Conservation (phyloP, 2,113 vertebrate species). For the Semicossyphus pulcher region DNA sequence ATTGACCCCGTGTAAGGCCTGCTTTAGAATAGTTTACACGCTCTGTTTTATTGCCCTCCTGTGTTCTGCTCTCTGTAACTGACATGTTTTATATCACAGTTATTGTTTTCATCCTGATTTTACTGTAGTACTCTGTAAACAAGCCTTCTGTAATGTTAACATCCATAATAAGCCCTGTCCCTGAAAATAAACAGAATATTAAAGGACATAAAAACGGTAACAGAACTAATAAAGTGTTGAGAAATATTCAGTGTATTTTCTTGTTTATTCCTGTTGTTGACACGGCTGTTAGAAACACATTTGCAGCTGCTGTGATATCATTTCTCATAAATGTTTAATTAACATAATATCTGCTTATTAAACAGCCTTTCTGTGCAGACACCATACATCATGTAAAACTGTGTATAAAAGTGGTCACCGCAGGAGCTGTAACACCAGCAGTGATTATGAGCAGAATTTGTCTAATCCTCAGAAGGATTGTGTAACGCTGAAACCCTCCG, state of each 20-base stretch:
- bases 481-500: background rate
- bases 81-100: no score
- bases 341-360: background rate
- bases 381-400: background rate
- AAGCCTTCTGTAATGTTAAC: no score
- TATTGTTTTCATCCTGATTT: no score
- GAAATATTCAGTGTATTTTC: background rate
- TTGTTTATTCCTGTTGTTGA: background rate
- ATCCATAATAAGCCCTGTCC: no score
- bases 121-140: no score
- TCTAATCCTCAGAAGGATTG: background rate
- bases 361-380: background rate
- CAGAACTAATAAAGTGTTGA: background rate
- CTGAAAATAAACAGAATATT: no score
- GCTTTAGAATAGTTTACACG: no score
- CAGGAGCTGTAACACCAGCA: background rate
- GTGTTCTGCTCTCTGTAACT: no score
- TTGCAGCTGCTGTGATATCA: background rate
- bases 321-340: background rate
- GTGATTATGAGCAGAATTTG: background rate
- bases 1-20: no score
- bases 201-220: background rate
- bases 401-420: background rate
- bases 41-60: no score
- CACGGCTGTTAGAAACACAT: background rate